Conservation (phyloP, 2,797 vertebrate species). For the Fistularia tabacaria region DNA sequence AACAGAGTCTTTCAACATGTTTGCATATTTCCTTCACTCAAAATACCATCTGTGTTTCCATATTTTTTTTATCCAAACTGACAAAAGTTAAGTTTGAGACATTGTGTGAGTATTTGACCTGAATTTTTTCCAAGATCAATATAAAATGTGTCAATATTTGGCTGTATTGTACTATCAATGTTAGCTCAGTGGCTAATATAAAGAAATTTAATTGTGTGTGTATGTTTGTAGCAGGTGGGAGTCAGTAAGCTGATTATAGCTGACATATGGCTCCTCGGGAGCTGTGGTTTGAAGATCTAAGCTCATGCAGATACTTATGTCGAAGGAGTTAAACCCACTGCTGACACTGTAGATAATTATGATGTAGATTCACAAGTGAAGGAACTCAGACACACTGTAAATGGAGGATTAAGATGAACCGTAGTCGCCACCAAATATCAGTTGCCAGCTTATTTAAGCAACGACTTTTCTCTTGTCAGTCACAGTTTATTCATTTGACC, state of each 20-base stretch:
- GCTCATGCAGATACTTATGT: slow-evolving; percentile 15
- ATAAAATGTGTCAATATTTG: background rate
- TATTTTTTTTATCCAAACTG: no score
- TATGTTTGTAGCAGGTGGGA: slow-evolving; percentile 40
- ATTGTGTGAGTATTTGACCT: no score
- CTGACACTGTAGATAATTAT: slow-evolving; percentile 4
- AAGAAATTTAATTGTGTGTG: slow-evolving; percentile 23
- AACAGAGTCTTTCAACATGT: background rate
- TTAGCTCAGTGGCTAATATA: slow-evolving; percentile 11
- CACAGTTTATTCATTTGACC: slow-evolving; percentile 9
- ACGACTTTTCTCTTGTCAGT: background rate
- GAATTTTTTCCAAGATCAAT: background rate
- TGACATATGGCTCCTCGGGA: slow-evolving; percentile 44
- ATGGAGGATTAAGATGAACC: background rate
- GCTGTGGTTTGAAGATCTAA: slow-evolving; percentile 33
- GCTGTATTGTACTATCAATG: slow-evolving; percentile 10
- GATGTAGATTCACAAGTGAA: background rate
- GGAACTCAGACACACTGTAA: background rate
- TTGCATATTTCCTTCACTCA: background rate
- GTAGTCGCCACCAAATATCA: no score
- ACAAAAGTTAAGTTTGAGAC: no score
- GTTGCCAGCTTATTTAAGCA: no score
- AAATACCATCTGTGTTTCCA: background rate
- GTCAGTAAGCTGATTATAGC: slow-evolving; percentile 66
- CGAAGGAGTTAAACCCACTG: slow-evolving; percentile 14